A percentile compares a stretch with the other conserved stretches of the same genome.
These are phyloP conservation scores for Scaptomyza reducta DNA, from an alignment of 2,888 invertebrate genomes.

Conservation along the genomic window DNA sequence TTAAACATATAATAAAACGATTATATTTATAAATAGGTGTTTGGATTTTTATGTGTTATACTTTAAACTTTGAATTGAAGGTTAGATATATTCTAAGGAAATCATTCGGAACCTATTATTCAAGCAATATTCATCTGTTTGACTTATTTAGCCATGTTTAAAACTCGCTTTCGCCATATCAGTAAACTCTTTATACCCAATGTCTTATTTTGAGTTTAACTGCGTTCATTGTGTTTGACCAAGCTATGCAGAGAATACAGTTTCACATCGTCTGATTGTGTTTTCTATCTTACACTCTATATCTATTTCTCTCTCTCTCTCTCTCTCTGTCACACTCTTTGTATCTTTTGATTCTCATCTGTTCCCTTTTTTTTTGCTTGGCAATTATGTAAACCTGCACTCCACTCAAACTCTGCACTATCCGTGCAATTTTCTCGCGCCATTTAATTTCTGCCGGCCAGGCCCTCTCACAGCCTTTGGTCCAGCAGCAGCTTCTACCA, in stretches of 20 bases:
- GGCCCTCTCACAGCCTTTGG: conserved; percentile 29
- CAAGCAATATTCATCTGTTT: too few relatives aligned
- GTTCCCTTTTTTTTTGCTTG: conserved; percentile 34
- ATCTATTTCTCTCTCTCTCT: conserved; percentile 7
- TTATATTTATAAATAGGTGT: not conserved
- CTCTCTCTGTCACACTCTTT: not conserved
- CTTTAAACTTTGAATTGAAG: too few relatives aligned
- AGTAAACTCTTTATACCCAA: not conserved
- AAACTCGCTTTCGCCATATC: too few relatives aligned
- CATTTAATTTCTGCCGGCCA: conserved; percentile 77
- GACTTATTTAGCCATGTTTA: too few relatives aligned
- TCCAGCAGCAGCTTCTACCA: conserved; percentile 24
- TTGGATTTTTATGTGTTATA: not conserved
- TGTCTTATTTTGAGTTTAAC: not conserved
- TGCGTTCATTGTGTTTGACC: not conserved
- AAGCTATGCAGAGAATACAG: conserved; percentile 13
- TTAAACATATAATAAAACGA: not conserved
- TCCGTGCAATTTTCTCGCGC: conserved; percentile 80
- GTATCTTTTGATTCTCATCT: conserved; percentile 30
- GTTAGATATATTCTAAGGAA: too few relatives aligned
- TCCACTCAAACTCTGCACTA: conserved; percentile 60
- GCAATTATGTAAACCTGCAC: conserved; percentile 75
- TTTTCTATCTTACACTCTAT: conserved; percentile 1
- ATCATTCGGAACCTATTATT: too few relatives aligned
- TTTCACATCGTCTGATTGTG: conserved; percentile 19